Evolutionary conservation across 2,113 vertebrate genomes (phyloP).

Genomic region (Otus sunia): DNA sequence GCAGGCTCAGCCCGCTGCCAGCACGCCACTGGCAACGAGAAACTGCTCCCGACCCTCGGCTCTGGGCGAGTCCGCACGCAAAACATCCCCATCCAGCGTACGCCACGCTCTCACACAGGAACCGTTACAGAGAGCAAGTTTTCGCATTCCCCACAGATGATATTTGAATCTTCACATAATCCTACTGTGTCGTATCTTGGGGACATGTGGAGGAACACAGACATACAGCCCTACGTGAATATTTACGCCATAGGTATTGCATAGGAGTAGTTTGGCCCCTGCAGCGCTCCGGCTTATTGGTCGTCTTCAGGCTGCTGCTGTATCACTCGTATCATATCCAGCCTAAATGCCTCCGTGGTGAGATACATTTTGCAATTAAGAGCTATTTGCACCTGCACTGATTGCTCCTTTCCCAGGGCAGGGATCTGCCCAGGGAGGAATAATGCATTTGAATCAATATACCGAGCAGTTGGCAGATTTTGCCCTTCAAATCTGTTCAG

Average conservation of each 20-base stretch:
- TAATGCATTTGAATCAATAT: slow-evolving; percentile 45
- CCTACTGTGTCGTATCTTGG: neutral
- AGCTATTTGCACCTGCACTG: slow-evolving; percentile 59
- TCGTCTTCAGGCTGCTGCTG: neutral
- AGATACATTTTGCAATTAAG: slow-evolving; percentile 65
- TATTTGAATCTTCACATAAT: neutral
- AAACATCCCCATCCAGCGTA: neutral
- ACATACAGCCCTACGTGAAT: neutral
- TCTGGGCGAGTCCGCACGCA: neutral
- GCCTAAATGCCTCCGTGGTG: slow-evolving; percentile 44
- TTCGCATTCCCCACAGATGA: neutral
- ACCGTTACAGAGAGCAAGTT: neutral
- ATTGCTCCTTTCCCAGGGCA: slow-evolving; percentile 50
- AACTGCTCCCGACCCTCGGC: neutral
- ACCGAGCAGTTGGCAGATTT: slow-evolving; percentile 45
- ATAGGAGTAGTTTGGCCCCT: neutral
- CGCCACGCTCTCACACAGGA: accelerated
- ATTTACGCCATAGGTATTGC: neutral
- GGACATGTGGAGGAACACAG: neutral
- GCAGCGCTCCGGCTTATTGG: neutral
- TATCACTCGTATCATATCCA: slow-evolving; percentile 20
- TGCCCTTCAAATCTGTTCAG: slow-evolving; percentile 33
- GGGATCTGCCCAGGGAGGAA: slow-evolving; percentile 37
- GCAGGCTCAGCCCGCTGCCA: neutral
- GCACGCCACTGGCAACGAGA: accelerated